phyloP scores from a whole-genome alignment of 2,113 vertebrate genomes.

The Phasianus colchicus region DNA sequence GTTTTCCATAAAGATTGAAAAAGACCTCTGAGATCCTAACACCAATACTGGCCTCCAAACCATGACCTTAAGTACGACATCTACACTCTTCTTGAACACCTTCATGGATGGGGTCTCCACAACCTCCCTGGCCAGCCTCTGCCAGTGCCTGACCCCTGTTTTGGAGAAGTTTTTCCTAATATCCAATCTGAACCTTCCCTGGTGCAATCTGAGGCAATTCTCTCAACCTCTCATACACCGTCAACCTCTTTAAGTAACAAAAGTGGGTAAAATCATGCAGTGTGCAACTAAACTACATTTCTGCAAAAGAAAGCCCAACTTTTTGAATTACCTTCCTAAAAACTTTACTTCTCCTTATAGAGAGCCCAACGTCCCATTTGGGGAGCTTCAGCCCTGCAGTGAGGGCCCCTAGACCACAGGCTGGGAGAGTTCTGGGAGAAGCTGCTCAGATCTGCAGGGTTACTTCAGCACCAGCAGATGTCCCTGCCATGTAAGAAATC shows the following conservation, averaged over 20 bases:
- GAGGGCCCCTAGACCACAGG: rapidly evolving
- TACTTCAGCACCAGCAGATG: slow-evolving; percentile 37
- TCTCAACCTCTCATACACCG: neutral
- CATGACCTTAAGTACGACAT: too few species aligned
- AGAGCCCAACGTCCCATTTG: too few species aligned
- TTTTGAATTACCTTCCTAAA: neutral
- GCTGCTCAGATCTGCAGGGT: neutral
- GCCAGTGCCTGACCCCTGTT: too few species aligned
- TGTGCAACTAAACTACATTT: neutral
- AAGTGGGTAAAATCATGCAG: neutral
- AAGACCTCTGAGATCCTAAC: too few species aligned
- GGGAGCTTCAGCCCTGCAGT: neutral
- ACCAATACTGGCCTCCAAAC: too few species aligned
- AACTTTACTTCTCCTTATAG: neutral
- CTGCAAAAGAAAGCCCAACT: neutral
- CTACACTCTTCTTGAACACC: too few species aligned
- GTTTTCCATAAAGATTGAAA: neutral
- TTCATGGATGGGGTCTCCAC: too few species aligned
- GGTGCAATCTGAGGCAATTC: too few species aligned
- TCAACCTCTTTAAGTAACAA: neutral
- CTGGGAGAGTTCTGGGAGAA: neutral
- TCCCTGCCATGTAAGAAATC: slow-evolving; percentile 48
- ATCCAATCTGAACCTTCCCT: too few species aligned
- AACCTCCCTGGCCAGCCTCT: too few species aligned
- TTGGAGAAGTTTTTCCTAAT: too few species aligned